Conservation (phyloP, 2,113 vertebrate genomes). For the Setophaga kirtlandii region DNA sequence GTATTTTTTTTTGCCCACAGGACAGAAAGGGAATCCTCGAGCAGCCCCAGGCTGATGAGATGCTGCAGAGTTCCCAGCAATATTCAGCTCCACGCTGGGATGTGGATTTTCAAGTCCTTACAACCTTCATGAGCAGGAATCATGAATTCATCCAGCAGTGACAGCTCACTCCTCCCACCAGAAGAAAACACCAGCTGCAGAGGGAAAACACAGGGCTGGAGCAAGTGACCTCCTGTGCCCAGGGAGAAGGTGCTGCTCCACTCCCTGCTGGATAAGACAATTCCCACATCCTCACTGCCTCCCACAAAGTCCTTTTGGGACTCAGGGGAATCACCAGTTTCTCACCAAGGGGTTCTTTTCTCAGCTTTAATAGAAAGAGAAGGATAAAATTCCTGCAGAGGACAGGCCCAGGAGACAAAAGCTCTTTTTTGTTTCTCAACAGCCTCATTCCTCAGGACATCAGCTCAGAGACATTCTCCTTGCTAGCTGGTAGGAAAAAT, state of each 20-base stretch:
- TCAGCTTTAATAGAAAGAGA: background rate
- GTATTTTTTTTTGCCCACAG: background rate
- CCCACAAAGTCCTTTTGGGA: background rate
- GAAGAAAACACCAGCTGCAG: background rate
- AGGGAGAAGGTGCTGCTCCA: background rate
- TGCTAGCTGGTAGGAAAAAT: background rate
- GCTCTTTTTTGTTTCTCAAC: background rate
- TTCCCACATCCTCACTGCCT: background rate
- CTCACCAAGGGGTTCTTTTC: background rate
- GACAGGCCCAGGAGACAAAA: background rate
- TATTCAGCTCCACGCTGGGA: background rate
- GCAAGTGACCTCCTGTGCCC: background rate
- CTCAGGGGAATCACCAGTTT: background rate
- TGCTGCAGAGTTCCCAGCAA: background rate
- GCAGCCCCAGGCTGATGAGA: background rate
- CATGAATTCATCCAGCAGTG: background rate
- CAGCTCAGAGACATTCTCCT: background rate
- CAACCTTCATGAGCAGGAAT: background rate
- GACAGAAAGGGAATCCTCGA: background rate
- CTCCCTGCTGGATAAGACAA: background rate
- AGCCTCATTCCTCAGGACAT: background rate
- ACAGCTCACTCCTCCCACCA: background rate
- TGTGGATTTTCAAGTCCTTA: background rate
- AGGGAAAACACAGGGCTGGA: background rate
- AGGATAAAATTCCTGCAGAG: background rate